Evolutionary conservation across 2,888 invertebrate genomes (phyloP).

Genomic region (Trissoscelio sp.): DNA sequence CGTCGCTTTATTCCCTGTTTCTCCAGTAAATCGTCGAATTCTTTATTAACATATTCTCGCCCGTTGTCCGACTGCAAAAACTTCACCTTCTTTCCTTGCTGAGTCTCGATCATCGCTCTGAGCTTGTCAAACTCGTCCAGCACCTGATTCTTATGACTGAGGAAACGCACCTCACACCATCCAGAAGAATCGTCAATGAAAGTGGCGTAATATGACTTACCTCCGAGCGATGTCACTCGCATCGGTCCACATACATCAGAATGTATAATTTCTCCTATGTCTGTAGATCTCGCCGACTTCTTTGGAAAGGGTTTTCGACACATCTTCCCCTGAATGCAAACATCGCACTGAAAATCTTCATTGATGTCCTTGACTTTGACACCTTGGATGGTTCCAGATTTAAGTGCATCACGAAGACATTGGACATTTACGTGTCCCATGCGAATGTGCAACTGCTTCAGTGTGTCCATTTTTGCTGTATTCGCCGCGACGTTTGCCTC

Average conservation of each 20-base stretch:
- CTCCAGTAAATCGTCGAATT: slow-evolving; percentile 70
- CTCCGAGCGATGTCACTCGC: slow-evolving; percentile 46
- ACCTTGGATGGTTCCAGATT: background rate
- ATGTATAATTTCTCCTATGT: background rate
- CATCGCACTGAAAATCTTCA: slow-evolving; percentile 31
- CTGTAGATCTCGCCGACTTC: background rate
- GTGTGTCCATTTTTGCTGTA: background rate
- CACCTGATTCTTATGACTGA: slow-evolving; percentile 67
- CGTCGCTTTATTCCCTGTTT: slow-evolving; percentile 61
- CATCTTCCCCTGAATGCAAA: slow-evolving; percentile 3
- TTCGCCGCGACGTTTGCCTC: background rate
- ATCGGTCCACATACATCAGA: slow-evolving; percentile 3
- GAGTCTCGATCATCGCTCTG: slow-evolving; percentile 27
- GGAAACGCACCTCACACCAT: slow-evolving; percentile 51
- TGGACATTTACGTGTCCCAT: background rate
- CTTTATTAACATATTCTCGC: slow-evolving; percentile 37
- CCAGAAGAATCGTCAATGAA: slow-evolving; percentile 69
- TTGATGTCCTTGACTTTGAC: background rate
- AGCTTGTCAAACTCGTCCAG: slow-evolving; percentile 65
- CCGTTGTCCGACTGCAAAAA: background rate
- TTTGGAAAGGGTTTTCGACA: background rate
- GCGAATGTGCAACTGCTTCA: background rate
- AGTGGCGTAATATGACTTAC: slow-evolving; percentile 67
- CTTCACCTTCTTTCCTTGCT: background rate
- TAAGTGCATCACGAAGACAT: background rate